Base-by-base conservation (phyloP, 2,113 vertebrate genomes). In the Ceratotherium simum region DNA sequence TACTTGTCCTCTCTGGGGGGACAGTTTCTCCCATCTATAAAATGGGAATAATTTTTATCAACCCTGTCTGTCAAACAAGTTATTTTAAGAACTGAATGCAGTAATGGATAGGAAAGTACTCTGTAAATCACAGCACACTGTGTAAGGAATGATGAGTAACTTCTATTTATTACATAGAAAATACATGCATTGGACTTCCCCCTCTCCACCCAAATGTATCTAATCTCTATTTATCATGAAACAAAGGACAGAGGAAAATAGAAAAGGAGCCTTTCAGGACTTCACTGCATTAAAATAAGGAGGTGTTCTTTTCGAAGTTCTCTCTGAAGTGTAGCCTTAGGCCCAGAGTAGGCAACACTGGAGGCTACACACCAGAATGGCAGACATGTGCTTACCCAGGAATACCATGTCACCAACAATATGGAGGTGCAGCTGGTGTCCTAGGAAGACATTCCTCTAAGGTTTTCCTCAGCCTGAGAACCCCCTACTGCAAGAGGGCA, bases 11-110 rank as follows among this genome's bases (percentile, higher is more conserved):
- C 48, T 79, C 56, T 60, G 21, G 29, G 10, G 33, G 31, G 80
- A 95, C 62, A 31, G 6, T 39, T 95, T 95, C 56, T 80, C 58
- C 36, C 23, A 31, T 56, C 29, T 72, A 39, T 51, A 87, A 94
- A 64, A 84, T 39, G 29, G 54, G 16, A 70, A 60, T 75, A 18
- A 82, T 29, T 90, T 93, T 87, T 48, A 93, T 56, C 39, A 76
- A 72, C 5, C 16, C 20, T 85, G 51, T 3, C 48, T 75, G 73
- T 64, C 31, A 87, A 84, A 92, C 42, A 92, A 87, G 54, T 54
- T 95, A 56, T 93, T 96, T 91, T 75, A 89, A 96, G 88, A 94
- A 80, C 36, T 13, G 12, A 91, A 96, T 67, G 48, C 20, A 85
- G 18, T 64, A 48, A 79, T 80, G 62, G 27, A 17, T 51, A 85